These are phyloP conservation scores for Plutomurus gul DNA, from an alignment of 1,140 invertebrate species.

Conservation along the genomic window DNA sequence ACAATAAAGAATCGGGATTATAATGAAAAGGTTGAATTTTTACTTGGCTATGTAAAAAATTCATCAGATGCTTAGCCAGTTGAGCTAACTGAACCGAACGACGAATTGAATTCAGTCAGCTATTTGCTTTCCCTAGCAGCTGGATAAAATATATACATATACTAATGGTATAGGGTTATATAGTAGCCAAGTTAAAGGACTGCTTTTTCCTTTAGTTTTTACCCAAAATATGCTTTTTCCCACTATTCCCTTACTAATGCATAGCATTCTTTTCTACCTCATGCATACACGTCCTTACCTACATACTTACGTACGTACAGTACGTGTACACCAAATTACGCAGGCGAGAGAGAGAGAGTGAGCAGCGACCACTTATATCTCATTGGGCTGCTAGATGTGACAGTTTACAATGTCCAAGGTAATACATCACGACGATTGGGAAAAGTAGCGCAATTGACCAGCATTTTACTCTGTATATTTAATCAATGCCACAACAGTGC, in stretches of 20 bases:
- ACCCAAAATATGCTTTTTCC: too few species aligned
- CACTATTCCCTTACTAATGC: too few species aligned
- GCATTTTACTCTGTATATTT: conserved; percentile 16
- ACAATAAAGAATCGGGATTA: conserved; percentile 29
- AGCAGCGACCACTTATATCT: too few species aligned
- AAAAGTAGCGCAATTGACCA: conserved; percentile 13
- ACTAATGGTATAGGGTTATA: too few species aligned
- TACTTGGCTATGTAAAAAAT: conserved; percentile 10
- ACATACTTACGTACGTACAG: too few species aligned
- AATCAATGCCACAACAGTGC: not conserved
- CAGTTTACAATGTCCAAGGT: not conserved
- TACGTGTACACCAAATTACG: too few species aligned
- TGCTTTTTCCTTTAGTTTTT: too few species aligned
- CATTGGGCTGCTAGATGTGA: not conserved
- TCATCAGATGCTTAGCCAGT: conserved; percentile 14
- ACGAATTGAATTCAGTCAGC: not conserved
- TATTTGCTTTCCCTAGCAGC: conserved; percentile 8
- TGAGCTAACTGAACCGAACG: not conserved
- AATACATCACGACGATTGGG: not conserved
- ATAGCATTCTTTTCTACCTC: too few species aligned
- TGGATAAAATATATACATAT: too few species aligned
- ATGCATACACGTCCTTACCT: too few species aligned
- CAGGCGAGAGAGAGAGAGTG: too few species aligned
- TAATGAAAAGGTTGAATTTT: conserved; percentile 37
- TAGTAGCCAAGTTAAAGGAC: too few species aligned